These are phyloP conservation scores for Onychomys arenicola DNA, from an alignment of 2,797 vertebrate genomes.

Conservation along the genomic window DNA sequence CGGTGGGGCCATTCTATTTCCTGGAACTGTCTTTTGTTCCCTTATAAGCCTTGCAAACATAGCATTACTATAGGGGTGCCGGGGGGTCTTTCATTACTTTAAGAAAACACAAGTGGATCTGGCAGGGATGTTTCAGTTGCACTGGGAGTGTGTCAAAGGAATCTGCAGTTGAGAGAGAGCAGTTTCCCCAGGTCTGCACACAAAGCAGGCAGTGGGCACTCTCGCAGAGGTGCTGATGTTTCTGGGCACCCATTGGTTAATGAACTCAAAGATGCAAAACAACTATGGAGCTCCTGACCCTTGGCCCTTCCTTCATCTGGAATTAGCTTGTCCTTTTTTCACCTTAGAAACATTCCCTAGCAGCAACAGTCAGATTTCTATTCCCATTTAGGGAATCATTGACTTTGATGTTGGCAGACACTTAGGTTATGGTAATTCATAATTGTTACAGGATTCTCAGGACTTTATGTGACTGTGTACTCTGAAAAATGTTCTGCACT, in stretches of 20 bases:
- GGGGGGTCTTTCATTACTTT: no score
- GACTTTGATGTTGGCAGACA: background rate
- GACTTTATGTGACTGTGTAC: background rate
- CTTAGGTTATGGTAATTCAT: background rate
- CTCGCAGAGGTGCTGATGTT: background rate
- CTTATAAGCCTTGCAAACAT: no score
- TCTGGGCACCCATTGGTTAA: background rate
- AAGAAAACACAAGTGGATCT: conserved; percentile 33
- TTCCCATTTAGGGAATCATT: background rate
- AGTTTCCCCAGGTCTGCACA: background rate
- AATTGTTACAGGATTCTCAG: background rate
- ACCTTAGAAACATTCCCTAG: background rate
- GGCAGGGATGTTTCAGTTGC: background rate
- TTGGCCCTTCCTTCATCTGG: background rate
- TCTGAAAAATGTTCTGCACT: conserved; percentile 11
- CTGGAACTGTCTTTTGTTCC: no score
- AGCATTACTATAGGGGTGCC: no score
- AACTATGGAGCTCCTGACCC: background rate
- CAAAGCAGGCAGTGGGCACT: background rate
- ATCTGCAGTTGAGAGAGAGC: background rate
- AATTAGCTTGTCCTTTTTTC: background rate
- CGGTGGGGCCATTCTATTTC: no score
- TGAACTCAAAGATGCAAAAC: background rate
- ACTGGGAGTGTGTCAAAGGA: background rate
- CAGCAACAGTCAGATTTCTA: conserved; percentile 1